phyloP scores from a whole-genome alignment of 1,140 invertebrate species.

The Euwallacea similis region DNA sequence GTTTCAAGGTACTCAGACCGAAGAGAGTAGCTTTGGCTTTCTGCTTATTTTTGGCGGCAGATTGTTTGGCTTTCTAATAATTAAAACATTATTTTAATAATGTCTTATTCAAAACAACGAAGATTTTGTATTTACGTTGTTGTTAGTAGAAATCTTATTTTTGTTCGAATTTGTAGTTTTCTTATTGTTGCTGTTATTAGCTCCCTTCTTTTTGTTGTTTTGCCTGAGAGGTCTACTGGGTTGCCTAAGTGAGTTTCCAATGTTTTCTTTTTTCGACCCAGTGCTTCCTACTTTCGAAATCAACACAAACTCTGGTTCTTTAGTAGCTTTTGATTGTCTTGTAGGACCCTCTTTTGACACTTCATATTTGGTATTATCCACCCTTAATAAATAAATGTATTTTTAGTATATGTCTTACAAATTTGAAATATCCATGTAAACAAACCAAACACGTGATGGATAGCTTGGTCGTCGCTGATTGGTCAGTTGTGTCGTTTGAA shows the following conservation, averaged over 20 bases:
- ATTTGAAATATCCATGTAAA: too few relatives aligned
- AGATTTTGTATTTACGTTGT: conserved; percentile 45
- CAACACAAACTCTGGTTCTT: conserved; percentile 48
- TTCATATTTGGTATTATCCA: neutral
- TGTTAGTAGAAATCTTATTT: conserved; percentile 50
- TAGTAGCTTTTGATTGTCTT: neutral
- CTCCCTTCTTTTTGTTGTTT: conserved; percentile 52
- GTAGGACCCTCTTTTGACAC: neutral
- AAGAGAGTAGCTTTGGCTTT: conserved; percentile 77
- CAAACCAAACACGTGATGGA: too few relatives aligned
- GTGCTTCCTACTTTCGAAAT: conserved; percentile 47
- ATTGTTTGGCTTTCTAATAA: conserved; percentile 29
- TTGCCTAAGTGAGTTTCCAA: neutral
- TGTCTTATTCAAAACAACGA: too few relatives aligned
- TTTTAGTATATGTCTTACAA: too few relatives aligned
- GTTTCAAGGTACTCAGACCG: conserved; percentile 72
- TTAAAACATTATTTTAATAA: too few relatives aligned
- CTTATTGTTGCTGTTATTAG: conserved; percentile 53
- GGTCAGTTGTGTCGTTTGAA: too few relatives aligned
- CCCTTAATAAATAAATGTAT: too few relatives aligned
- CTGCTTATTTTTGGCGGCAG: conserved; percentile 55
- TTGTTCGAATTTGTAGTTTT: conserved; percentile 54
- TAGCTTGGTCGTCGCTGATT: too few relatives aligned
- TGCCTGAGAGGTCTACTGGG: neutral
- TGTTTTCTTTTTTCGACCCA: conserved; percentile 5